These are phyloP conservation scores for Yponomeuta plumbellus DNA, from an alignment of 2,888 invertebrate genomes.

Conservation along the genomic window DNA sequence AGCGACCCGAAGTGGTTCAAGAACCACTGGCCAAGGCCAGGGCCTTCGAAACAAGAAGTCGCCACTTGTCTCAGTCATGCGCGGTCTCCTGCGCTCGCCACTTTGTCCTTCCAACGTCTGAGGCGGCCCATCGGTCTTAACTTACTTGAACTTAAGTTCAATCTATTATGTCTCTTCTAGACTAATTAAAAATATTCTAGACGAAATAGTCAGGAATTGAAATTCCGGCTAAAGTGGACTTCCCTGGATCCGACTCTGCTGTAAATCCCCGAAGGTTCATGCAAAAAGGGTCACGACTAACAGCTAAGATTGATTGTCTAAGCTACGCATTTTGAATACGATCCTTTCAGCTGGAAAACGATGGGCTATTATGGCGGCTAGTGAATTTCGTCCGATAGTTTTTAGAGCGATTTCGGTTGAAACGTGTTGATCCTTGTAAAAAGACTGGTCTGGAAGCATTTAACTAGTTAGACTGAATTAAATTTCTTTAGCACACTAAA, in stretches of 20 bases:
- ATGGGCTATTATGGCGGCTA: background rate
- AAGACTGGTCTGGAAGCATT: background rate
- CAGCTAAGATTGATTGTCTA: constrained; percentile 69
- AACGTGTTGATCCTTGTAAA: background rate
- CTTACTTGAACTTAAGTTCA: too few relatives aligned
- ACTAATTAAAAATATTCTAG: too few relatives aligned
- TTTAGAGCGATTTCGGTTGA: background rate
- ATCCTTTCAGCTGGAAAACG: constrained; percentile 27
- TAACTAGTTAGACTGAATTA: background rate
- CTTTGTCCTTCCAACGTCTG: too few relatives aligned
- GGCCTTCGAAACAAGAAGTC: too few relatives aligned
- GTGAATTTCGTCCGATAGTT: background rate
- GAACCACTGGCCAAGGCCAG: too few relatives aligned
- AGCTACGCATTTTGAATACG: constrained; percentile 47
- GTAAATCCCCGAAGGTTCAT: constrained; percentile 28
- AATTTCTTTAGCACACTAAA: too few relatives aligned
- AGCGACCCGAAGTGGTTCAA: too few relatives aligned
- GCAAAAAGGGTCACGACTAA: constrained; percentile 59
- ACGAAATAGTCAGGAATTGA: too few relatives aligned
- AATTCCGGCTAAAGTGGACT: background rate
- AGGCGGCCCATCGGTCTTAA: too few relatives aligned
- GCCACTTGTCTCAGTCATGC: too few relatives aligned
- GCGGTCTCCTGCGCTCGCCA: too few relatives aligned
- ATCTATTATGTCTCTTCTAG: too few relatives aligned
- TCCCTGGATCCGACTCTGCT: background rate